Conservation (phyloP, 1,140 invertebrate genomes). For the Penaeus chinensis region DNA sequence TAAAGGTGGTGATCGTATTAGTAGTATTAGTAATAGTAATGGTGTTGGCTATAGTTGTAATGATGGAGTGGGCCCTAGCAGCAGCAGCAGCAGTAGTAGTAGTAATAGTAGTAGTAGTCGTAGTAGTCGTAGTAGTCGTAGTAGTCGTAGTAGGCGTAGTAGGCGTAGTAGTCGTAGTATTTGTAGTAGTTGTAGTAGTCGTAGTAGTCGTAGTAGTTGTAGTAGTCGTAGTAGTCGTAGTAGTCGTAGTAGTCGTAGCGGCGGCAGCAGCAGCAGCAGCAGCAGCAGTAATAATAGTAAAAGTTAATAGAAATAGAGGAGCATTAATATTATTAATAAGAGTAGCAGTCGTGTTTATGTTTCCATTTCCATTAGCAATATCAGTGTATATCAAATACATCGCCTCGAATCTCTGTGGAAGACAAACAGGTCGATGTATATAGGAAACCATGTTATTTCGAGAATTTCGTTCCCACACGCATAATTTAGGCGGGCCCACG, state of each 20-base stretch:
- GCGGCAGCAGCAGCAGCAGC: neutral
- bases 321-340: no score
- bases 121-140: conserved; percentile 31
- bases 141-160: conserved; percentile 20
- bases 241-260: neutral
- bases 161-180: neutral
- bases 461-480: no score
- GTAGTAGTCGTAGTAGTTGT: conserved; percentile 13
- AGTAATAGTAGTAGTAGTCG: conserved; percentile 29
- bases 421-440: no score
- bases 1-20: conserved; percentile 12
- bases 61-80: neutral
- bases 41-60: conserved; percentile 21
- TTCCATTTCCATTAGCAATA: no score
- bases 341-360: no score
- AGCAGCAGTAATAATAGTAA: neutral
- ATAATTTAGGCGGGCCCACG: no score
- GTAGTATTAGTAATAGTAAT: conserved; percentile 29
- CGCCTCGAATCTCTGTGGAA: no score
- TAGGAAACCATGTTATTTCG: no score
- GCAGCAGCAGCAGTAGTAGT: conserved; percentile 18
- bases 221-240: conserved; percentile 8
- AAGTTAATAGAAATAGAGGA: no score
- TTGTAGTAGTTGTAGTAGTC: neutral
- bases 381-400: no score